phyloP scores from a whole-genome alignment of 2,888 invertebrate genomes.

The Melanostoma scalare region DNA sequence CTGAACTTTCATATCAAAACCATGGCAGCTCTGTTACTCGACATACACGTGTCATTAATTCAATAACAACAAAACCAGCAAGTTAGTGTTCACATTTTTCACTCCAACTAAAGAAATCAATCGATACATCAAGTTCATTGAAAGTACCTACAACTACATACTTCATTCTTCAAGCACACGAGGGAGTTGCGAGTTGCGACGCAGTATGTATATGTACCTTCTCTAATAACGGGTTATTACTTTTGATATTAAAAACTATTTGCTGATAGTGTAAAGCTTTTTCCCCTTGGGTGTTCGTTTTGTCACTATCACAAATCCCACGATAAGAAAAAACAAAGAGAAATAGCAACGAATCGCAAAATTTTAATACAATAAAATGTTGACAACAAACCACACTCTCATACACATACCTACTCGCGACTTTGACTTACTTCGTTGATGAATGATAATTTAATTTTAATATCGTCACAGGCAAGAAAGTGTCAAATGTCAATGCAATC shows the following conservation, averaged over 20 bases:
- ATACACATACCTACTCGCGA: not conserved
- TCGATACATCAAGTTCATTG: constrained; percentile 6
- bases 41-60: no score
- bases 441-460: not conserved
- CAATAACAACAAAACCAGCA: no score
- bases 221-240: constrained; percentile 1
- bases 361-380: no score
- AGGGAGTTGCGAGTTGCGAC: not conserved
- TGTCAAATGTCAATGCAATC: not conserved
- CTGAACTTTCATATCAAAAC: no score
- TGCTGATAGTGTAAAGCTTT: constrained; percentile 18
- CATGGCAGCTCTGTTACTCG: no score
- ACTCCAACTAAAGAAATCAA: not conserved
- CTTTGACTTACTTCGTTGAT: not conserved
- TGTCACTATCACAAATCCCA: not conserved
- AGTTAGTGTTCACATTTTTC: not conserved
- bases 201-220: not conserved
- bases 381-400: no score
- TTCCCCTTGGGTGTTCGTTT: not conserved
- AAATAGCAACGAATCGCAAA: not conserved
- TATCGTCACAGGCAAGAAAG: not conserved
- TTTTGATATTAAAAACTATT: not conserved
- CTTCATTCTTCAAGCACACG: not conserved
- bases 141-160: not conserved
- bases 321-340: not conserved